Evolutionary conservation across 2,888 invertebrate genomes (phyloP), one percentile per base, ranked within the genome.

Genomic region (Andrena trimmerana): DNA sequence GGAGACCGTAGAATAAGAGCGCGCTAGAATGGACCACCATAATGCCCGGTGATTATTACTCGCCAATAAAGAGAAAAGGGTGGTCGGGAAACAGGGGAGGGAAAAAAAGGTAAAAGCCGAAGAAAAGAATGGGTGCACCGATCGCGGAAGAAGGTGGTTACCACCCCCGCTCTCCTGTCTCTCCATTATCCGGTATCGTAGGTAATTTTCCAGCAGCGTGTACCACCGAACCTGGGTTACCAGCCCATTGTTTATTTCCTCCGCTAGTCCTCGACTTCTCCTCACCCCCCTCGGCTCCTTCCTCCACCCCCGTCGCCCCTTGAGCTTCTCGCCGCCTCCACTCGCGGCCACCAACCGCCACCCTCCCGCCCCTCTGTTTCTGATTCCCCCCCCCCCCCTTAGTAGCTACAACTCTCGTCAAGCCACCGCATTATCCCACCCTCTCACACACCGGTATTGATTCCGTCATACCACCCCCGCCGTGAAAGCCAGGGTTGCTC

Each of bases 391-490:
- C 84, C 72, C 78, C 75, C 52, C 84, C 74, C 70, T 83, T 68
- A 78, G 87, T 82, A 80, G 88, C 90, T 89, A 91, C 90, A 85
- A 90, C 87, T 91, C 92, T 91, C 92, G 91, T 91, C 92, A 92
- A 92, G 88, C 92, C 91, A 89, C 90, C 91, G 91, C 91, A 92
- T 92, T 93, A 92, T 92, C 92, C 92, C 91, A 89, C 91, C 90
- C 90, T 90, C 90, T 89, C 91, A 90, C 91, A 90, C 91, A 91
- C 92, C 90, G 91, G 92, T 92, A 92, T 92, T 92, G 92, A 92
- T 92, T 92, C 91, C 91, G 88, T 90, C 90, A 88, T 89, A 90
- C 84, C 87, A 81, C 87, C 85, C 89, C 86, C 84, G 79, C 88
- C 86, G 75, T 81, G 84, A 77, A 81, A 88, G 78, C 86, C 89